Conservation (phyloP, 2,797 vertebrate genomes). For the Thaleichthys pacificus region DNA sequence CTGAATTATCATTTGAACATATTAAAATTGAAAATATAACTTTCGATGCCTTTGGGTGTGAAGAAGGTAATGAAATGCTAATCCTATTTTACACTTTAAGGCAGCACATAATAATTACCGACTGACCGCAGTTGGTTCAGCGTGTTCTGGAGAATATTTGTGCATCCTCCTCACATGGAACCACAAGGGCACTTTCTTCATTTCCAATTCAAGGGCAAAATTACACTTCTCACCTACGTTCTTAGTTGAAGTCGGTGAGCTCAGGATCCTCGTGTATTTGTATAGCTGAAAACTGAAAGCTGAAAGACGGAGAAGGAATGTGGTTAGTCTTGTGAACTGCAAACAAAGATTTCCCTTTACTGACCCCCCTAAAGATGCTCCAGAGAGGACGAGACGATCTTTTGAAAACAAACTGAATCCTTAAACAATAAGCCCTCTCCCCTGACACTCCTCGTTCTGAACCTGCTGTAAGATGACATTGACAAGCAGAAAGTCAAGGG, state of each 20-base stretch:
- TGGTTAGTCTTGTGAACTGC: background rate
- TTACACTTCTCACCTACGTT: background rate
- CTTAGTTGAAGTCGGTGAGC: background rate
- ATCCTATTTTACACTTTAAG: background rate
- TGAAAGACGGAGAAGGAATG: background rate
- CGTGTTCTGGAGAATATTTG: background rate
- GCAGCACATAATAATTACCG: background rate
- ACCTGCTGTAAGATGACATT: conserved; percentile 23
- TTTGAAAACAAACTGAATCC: background rate
- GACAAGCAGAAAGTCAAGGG: background rate
- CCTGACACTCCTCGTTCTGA: conserved; percentile 7
- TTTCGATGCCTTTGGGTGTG: background rate
- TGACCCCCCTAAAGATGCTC: background rate
- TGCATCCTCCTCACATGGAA: background rate
- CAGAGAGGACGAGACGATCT: background rate
- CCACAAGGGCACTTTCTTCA: no score
- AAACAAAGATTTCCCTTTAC: conserved; percentile 32
- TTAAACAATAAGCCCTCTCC: background rate
- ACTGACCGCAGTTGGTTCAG: background rate
- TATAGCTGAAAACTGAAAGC: conserved; percentile 28
- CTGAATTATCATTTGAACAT: background rate
- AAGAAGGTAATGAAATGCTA: background rate
- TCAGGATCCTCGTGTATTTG: background rate
- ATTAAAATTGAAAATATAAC: background rate
- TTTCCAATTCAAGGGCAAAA: no score